A percentile compares a stretch with the other conserved stretches of the same genome.
These are phyloP conservation scores for Hymenopus coronatus DNA, from an alignment of 2,888 invertebrate species.

Conservation along the genomic window DNA sequence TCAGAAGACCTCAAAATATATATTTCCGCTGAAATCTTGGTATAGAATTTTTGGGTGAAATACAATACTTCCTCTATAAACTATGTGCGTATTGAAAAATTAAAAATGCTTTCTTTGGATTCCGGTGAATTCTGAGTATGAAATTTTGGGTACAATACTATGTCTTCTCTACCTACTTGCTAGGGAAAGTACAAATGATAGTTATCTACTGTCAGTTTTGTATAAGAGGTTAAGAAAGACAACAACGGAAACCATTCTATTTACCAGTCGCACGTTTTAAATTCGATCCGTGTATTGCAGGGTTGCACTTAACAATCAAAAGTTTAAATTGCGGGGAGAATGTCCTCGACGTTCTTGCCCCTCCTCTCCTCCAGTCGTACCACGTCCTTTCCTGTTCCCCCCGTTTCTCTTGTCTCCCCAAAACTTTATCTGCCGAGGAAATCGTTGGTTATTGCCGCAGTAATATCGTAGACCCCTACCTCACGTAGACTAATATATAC, in stretches of 20 bases:
- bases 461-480: not conserved
- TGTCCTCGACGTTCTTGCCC: not conserved
- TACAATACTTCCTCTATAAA: too few relatives aligned
- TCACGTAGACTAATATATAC: conserved; percentile 4
- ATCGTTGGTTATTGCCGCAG: not conserved
- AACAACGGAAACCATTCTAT: not conserved
- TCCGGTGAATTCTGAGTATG: too few relatives aligned
- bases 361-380: not conserved
- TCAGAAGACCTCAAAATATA: too few relatives aligned
- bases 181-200: too few relatives aligned
- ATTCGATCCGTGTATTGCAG: not conserved
- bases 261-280: not conserved
- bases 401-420: not conserved
- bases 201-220: too few relatives aligned
- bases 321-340: not conserved
- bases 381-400: not conserved
- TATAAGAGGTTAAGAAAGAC: not conserved
- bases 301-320: not conserved
- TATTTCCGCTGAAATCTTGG: too few relatives aligned
- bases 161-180: too few relatives aligned
- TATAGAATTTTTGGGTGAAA: too few relatives aligned
- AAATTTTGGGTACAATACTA: too few relatives aligned
- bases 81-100: too few relatives aligned
- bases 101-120: too few relatives aligned
- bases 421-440: not conserved